Evolutionary conservation across 2,888 invertebrate species (phyloP).

Genomic region (Meliscaeva auricollis): DNA sequence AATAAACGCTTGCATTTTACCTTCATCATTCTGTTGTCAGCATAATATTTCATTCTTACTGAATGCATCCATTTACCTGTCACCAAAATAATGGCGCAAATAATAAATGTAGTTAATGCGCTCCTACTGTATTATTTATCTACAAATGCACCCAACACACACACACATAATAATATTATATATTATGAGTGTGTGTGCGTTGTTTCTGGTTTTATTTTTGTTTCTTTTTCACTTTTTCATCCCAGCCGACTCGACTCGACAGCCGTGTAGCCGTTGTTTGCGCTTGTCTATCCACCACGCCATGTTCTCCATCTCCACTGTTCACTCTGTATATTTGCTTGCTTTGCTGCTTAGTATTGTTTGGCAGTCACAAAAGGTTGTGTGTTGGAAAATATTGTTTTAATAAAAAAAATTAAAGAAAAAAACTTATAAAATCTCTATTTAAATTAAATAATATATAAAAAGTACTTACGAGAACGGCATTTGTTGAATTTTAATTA

Average conservation of each 20-base stretch:
- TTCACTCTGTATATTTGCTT: not conserved
- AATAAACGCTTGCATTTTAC: too few species aligned
- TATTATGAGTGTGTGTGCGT: constrained; percentile 22
- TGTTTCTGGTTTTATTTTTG: constrained; percentile 51
- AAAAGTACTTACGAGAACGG: constrained; percentile 33
- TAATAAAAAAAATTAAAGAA: constrained; percentile 10
- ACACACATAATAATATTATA: not conserved
- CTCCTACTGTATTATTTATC: constrained; percentile 5
- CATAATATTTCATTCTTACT: not conserved
- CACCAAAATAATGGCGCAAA: constrained; percentile 29
- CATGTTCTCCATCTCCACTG: constrained; percentile 25
- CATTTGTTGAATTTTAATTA: constrained; percentile 23
- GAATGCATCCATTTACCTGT: constrained; percentile 3
- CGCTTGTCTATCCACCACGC: constrained; percentile 56
- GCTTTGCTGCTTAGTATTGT: constrained; percentile 60
- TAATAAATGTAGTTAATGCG: not conserved
- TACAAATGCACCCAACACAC: constrained; percentile 5
- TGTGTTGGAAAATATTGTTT: constrained; percentile 53
- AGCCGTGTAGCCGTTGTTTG: constrained; percentile 46
- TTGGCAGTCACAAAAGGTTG: constrained; percentile 66
- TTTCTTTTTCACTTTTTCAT: constrained; percentile 45
- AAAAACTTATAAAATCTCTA: not conserved
- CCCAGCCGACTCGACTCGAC: not conserved
- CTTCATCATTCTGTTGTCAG: not conserved
- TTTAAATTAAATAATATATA: constrained; percentile 10